Evolutionary conservation across 2,888 invertebrate species (phyloP).

Genomic region (Sminthurinus aureus): DNA sequence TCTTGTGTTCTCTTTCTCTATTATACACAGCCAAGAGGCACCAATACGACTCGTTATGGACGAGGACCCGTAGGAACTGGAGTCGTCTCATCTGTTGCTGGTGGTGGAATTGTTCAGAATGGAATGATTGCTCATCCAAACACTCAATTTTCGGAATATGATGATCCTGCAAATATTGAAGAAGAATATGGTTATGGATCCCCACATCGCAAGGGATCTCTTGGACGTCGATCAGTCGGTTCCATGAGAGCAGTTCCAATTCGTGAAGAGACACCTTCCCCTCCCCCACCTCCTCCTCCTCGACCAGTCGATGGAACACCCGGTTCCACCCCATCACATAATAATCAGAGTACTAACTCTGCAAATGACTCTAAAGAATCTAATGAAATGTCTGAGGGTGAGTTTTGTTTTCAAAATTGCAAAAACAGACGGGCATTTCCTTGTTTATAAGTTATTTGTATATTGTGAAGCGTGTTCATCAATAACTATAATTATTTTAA

Average conservation of each 20-base stretch:
- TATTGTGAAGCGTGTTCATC: too few species aligned
- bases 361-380: conserved; percentile 94
- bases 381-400: conserved; percentile 87
- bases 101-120: conserved; percentile 55
- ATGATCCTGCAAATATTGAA: conserved; percentile 91
- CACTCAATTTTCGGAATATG: conserved; percentile 76
- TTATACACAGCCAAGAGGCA: conserved; percentile 61
- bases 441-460: too few species aligned
- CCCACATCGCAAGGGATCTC: conserved; percentile 78
- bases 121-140: conserved; percentile 61
- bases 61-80: conserved; percentile 72
- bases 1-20: background rate
- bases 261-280: conserved; percentile 66
- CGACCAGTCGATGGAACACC: conserved; percentile 68
- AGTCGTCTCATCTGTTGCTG: conserved; percentile 57
- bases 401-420: too few species aligned
- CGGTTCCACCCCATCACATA: conserved; percentile 64
- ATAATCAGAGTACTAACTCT: conserved; percentile 70
- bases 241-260: conserved; percentile 60
- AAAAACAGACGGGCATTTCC: too few species aligned
- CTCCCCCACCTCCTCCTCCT: conserved; percentile 77
- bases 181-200: conserved; percentile 92
- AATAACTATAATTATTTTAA: too few species aligned
- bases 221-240: conserved; percentile 61
- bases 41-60: conserved; percentile 70